Evolutionary conservation across 2,113 vertebrate species (phyloP).

Genomic region (Narcine bancroftii): DNA sequence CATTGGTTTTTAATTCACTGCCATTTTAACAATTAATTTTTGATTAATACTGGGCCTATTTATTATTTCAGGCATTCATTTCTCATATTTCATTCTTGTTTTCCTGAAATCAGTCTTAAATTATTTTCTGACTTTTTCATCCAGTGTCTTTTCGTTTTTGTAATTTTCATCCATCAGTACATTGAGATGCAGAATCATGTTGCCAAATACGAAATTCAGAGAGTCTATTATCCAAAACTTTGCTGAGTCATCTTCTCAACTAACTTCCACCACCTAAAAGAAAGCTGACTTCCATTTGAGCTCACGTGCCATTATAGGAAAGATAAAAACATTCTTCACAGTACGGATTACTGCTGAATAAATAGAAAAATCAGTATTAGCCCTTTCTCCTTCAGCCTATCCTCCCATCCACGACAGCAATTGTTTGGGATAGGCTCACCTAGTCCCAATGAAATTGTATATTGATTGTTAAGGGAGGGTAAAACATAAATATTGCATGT

Average conservation of each 20-base stretch:
- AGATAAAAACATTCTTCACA: neutral
- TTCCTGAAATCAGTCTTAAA: neutral
- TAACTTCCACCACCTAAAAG: too few relatives aligned
- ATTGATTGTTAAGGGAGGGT: neutral
- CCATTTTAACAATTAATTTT: too few relatives aligned
- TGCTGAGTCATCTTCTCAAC: neutral
- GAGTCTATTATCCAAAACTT: neutral
- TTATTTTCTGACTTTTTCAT: neutral
- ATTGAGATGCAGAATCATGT: too few relatives aligned
- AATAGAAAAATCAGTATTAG: neutral
- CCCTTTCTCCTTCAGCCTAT: neutral
- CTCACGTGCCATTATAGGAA: too few relatives aligned
- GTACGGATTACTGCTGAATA: neutral
- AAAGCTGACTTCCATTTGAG: too few relatives aligned
- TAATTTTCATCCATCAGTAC: too few relatives aligned
- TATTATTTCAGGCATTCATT: neutral
- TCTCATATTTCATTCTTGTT: neutral
- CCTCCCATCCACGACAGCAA: neutral
- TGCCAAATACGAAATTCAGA: neutral
- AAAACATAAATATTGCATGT: neutral
- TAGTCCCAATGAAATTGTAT: neutral
- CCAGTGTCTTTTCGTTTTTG: too few relatives aligned
- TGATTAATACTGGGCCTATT: too few relatives aligned
- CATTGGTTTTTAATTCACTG: too few relatives aligned
- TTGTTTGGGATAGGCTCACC: neutral